Evolutionary conservation across 2,797 vertebrate genomes (phyloP), one percentile per base, ranked within the genome.

Genomic region (Notolepis coatsorum): DNA sequence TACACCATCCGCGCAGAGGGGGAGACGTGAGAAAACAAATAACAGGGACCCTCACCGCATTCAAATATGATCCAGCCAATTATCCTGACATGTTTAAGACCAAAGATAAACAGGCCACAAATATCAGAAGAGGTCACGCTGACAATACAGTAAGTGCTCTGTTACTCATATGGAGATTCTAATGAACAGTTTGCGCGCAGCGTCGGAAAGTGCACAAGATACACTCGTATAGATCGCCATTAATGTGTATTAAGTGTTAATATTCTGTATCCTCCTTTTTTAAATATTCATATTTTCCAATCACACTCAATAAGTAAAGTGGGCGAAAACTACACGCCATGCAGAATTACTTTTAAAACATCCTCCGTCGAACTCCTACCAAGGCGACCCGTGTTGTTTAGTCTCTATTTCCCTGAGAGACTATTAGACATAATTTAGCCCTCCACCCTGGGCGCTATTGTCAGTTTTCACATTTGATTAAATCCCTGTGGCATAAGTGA

Each of bases 401-500:
- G 61, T 69, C 52, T 71, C 69, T 20, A 6, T 71, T 70, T 75
- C 80, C 77, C 79, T 68, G 65, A 25, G 80, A 79, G 76, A 65
- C 75, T 65, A 70, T 86, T 80, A 79, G 70, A 69, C 61, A 77
- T 81, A 78, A 81, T 81, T 74, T 63, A 64, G 54, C 72, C 53
- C 61, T 84, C 78, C 69, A 78, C 65, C 73, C 64, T 33, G 46
- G 71, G 65, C 38, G 59, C 87, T 81, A 61, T 81, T 75, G 85
- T 91, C 89, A 86, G 77, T 85, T 77, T 84, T 90, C 74, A 81
- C 71, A 46, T 91, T 89, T 86, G 81, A 89, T 88, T 86, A 88
- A 89, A 86, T 93, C 91, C 89, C 89, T 68, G 65, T 87, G 82
- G 91, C 81, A 84, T 81, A 84, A 88, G 84, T 84, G 87, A 89